Base-by-base conservation (phyloP, 2,113 vertebrate genomes). In the Bubalus kerabau region DNA sequence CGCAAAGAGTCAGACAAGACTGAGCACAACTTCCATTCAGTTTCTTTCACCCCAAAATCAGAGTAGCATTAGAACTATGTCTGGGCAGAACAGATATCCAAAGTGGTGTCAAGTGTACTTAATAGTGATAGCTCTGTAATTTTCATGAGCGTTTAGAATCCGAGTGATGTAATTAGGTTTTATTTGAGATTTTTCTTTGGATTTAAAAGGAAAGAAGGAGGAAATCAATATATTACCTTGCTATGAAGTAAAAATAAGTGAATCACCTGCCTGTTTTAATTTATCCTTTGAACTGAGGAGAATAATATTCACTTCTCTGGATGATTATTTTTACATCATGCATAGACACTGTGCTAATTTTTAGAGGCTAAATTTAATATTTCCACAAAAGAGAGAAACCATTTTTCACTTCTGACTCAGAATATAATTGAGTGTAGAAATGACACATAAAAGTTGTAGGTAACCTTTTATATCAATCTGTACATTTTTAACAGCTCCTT, bases 81-180 rank as follows among this genome's bases (percentile, higher is more conserved):
- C 97, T 98, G 96, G 40, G 96, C 84, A 98, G 97, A 98, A 97
- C 90, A 97, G 32, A 97, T 98, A 97, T 98, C 95, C 96, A 98
- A 98, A 98, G 98, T 97, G 97, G 95, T 97, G 82, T 97, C 98
- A 99, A 98, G 95, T 96, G 87, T 98, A 97, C 92, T 99, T 99
- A 98, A 98, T 98, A 98, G 99, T 97, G 98, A 99, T 98, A 98
- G 97, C 96, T 97, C 93, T 90, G 78, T 95, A 97, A 98, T 99
- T 98, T 99, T 98, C 91, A 98, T 98, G 98, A 98, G 98, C 97
- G 90, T 93, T 98, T 98, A 98, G 98, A 98, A 98, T 98, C 87
- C 97, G 76, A 98, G 50, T 98, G 86, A 96, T 60, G 7, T 98
- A 98, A 98, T 99, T 98, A 98, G 97, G 88, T 95, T 98, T 98